phyloP scores from a whole-genome alignment of 2,113 vertebrate species.

The Oryzias melastigma region DNA sequence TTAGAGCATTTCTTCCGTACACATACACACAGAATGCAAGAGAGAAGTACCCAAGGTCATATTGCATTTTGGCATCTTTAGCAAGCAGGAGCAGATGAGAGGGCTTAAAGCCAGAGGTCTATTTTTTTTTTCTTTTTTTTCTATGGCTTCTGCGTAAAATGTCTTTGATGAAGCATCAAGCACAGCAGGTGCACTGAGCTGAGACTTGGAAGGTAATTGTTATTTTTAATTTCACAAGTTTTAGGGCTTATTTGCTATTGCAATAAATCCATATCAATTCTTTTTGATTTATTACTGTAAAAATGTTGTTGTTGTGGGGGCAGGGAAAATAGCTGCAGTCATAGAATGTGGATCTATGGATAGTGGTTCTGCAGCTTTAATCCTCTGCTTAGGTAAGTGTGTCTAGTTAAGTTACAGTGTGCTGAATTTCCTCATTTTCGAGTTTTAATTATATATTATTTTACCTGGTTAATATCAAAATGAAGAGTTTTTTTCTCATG shows the following conservation, averaged over 20 bases:
- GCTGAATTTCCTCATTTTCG: too few relatives aligned
- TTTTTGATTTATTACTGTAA: conserved; percentile 49
- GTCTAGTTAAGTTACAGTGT: too few relatives aligned
- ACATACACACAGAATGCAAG: conserved; percentile 22
- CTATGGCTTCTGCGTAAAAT: conserved; percentile 42
- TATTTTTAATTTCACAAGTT: conserved; percentile 48
- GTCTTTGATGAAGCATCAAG: conserved; percentile 51
- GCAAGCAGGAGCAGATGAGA: conserved; percentile 26
- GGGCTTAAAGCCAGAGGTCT: conserved; percentile 43
- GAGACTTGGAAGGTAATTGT: conserved; percentile 37
- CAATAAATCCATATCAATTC: conserved; percentile 56
- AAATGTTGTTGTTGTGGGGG: conserved; percentile 20
- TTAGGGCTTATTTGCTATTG: conserved; percentile 55
- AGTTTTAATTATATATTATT: too few relatives aligned
- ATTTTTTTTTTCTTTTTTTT: conserved; percentile 15
- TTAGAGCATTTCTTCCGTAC: conserved; percentile 14
- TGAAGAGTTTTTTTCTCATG: too few relatives aligned
- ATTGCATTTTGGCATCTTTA: conserved; percentile 31
- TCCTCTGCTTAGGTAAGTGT: too few relatives aligned
- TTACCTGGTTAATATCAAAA: too few relatives aligned
- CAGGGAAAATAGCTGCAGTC: background rate
- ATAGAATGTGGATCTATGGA: background rate
- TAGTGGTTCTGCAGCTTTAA: too few relatives aligned
- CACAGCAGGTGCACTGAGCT: conserved; percentile 37
- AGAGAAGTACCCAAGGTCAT: conserved; percentile 38